phyloP scores from a whole-genome alignment of 1,140 invertebrate genomes.

The Harlomillsia oculata region DNA sequence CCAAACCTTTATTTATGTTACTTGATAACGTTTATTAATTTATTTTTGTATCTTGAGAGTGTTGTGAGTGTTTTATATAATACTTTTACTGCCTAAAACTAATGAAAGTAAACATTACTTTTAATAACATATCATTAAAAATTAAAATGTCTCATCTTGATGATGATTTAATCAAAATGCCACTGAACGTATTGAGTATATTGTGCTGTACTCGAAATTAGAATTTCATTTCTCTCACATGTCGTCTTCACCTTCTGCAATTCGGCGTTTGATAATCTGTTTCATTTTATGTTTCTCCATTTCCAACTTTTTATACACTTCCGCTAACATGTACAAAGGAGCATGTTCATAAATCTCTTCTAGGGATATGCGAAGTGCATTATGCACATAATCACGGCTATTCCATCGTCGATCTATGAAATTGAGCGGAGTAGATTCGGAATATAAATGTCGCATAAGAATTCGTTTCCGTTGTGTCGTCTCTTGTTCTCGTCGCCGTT shows the following conservation, averaged over 20 bases:
- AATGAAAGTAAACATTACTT: too few relatives aligned
- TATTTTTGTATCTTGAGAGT: too few relatives aligned
- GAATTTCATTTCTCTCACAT: not conserved
- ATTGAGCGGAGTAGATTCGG: not conserved
- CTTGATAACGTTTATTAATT: too few relatives aligned
- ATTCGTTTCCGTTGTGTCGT: slow-evolving; percentile 9
- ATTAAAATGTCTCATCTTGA: too few relatives aligned
- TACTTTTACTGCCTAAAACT: too few relatives aligned
- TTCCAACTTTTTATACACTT: slow-evolving; percentile 29
- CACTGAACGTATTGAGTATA: too few relatives aligned
- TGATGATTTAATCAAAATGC: too few relatives aligned
- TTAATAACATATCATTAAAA: too few relatives aligned
- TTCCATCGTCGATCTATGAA: slow-evolving; percentile 13
- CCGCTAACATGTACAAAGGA: slow-evolving; percentile 23
- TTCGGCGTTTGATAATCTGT: slow-evolving; percentile 23
- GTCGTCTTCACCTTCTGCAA: slow-evolving; percentile 16
- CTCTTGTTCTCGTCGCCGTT: slow-evolving; percentile 25
- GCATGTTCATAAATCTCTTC: slow-evolving; percentile 30
- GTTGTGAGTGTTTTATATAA: too few relatives aligned
- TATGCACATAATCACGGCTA: slow-evolving; percentile 26
- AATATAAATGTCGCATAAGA: slow-evolving; percentile 1
- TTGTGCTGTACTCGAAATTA: not conserved
- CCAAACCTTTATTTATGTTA: too few relatives aligned
- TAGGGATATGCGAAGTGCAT: slow-evolving; percentile 8
- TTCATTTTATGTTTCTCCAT: slow-evolving; percentile 20